Conservation (phyloP, 2,888 invertebrate species). For the Ochropleura plecta region DNA sequence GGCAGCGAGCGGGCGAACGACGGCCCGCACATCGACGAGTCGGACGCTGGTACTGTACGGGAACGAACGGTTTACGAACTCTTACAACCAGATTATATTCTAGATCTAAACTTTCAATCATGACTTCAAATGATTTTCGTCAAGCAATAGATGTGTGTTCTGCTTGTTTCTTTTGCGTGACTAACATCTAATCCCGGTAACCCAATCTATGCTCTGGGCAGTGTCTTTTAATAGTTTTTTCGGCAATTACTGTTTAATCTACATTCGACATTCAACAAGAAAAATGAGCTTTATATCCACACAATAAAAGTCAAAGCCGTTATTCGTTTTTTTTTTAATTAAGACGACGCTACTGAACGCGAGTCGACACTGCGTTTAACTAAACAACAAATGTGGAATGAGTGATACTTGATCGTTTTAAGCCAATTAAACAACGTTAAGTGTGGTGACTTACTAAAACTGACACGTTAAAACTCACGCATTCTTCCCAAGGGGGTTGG, state of each 20-base stretch:
- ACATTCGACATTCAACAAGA: too few relatives aligned
- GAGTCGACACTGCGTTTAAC: background rate
- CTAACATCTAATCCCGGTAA: background rate
- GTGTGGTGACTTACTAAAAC: background rate
- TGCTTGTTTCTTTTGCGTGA: background rate
- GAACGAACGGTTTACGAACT: too few relatives aligned
- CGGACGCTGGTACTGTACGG: conserved; percentile 94
- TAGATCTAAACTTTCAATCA: background rate
- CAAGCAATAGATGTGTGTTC: background rate
- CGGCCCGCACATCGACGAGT: conserved; percentile 96
- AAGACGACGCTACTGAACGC: background rate
- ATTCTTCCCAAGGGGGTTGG: too few relatives aligned
- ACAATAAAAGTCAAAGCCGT: background rate
- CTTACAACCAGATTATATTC: background rate
- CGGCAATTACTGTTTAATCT: background rate
- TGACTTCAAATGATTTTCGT: background rate
- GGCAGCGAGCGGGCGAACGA: conserved; percentile 95
- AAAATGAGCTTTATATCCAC: background rate
- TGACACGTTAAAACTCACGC: background rate
- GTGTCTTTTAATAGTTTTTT: background rate
- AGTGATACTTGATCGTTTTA: background rate
- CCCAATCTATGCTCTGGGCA: background rate
- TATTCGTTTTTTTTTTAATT: background rate
- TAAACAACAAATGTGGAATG: background rate
- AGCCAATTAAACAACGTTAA: background rate